These are phyloP conservation scores for Pao palembangensis DNA, from an alignment of 2,113 vertebrate species.

Conservation along the genomic window DNA sequence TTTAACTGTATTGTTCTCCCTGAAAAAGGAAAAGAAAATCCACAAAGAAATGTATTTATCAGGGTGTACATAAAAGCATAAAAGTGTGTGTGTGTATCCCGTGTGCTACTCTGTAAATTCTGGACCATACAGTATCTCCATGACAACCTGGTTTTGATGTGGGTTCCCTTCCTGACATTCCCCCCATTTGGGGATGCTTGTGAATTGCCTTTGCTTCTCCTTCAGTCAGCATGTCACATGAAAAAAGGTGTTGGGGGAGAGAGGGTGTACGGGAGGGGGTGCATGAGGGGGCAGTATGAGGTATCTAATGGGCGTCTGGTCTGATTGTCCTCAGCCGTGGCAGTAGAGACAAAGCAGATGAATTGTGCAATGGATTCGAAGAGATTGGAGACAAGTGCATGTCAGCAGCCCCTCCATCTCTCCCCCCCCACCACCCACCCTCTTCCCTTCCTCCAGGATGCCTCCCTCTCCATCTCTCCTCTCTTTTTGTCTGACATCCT, in stretches of 20 bases:
- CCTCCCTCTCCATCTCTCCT: slow-evolving; percentile 71
- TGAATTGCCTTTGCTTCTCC: slow-evolving; percentile 95
- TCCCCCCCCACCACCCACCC: slow-evolving; percentile 47
- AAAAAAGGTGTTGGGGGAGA: slow-evolving; percentile 75
- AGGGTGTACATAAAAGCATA: slow-evolving; percentile 17
- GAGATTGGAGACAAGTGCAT: slow-evolving; percentile 97
- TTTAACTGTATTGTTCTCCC: slow-evolving; percentile 10
- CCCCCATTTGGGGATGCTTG: slow-evolving; percentile 97
- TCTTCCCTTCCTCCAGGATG: slow-evolving; percentile 67
- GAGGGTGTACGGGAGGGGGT: slow-evolving; percentile 7
- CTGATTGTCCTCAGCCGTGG: slow-evolving; percentile 99
- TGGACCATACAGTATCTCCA: slow-evolving; percentile 86
- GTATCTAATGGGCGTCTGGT: slow-evolving; percentile 99
- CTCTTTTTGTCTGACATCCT: slow-evolving; percentile 77
- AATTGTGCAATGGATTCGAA: slow-evolving; percentile 99
- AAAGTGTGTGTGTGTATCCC: slow-evolving; percentile 42
- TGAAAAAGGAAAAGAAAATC: slow-evolving; percentile 13
- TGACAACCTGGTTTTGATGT: slow-evolving; percentile 86
- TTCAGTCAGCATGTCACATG: slow-evolving; percentile 96
- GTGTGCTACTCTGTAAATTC: slow-evolving; percentile 66
- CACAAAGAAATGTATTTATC: slow-evolving; percentile 45
- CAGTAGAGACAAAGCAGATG: slow-evolving; percentile 99
- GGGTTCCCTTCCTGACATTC: slow-evolving; percentile 98
- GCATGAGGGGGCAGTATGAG: slow-evolving; percentile 80
- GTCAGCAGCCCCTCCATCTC: slow-evolving; percentile 82